Evolutionary conservation across 2,888 invertebrate species (phyloP), one percentile per base, ranked within the genome.

Genomic region (Ectemnius lituratus): DNA sequence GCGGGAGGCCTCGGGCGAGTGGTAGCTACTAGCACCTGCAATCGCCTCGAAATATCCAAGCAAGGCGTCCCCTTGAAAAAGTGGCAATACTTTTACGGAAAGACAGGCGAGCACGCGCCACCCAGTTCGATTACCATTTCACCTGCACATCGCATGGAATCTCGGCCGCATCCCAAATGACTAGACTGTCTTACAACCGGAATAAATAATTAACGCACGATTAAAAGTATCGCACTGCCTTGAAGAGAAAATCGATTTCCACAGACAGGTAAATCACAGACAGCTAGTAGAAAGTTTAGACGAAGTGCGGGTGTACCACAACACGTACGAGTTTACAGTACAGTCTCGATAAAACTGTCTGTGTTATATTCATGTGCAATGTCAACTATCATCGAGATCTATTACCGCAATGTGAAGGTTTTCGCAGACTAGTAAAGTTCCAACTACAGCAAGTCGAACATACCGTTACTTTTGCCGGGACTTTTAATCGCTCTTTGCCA

Each of bases 1-100:
- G 83, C 79, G 81, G 75, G 84, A 85, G 79, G 81, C 85, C 83
- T 69, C 79, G 67, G 78, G 85, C 85, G 74, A 73, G 78, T 76
- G 73, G 79, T 77, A 37, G 37, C 37, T 37, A 37, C 37, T 37
- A 37, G 37, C 37, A 81, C 76, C 79, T 81, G 76, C 75, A 81
- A 75, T 81, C 81, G 67, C 77, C 64, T 75, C 79, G 76, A 78
- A 76, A 80, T 77, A 72, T 70, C 67, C 62, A 70, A 67, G 62
- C 69, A 64, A 73, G 73, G 37, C 37, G 37, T 37, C 72, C 60
- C 77, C 76, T 76, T 73, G 77, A 73, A 66, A 69, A 73, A 62
- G 72, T 61, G 28, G 61, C 67, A 76, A 76, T 73, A 73, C 63
- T 67, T 66, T 37, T 37, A 16, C 45, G 67, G 45, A 67, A 65